Evolutionary conservation across 2,797 vertebrate genomes (phyloP).

Genomic region (Scleropages formosus): DNA sequence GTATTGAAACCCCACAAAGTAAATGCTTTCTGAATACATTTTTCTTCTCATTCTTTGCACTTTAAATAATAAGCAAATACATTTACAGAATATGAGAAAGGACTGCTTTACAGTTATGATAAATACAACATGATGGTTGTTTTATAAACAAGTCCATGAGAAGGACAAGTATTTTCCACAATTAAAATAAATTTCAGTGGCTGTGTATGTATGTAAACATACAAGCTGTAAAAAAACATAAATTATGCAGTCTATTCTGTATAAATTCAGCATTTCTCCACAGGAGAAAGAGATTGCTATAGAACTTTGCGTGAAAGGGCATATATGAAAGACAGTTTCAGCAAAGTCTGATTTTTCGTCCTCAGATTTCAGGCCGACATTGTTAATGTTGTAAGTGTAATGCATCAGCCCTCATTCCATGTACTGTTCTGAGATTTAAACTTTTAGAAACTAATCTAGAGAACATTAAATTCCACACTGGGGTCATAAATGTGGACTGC

Average conservation of each 20-base stretch:
- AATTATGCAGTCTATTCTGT: background rate
- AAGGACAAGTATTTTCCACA: slow-evolving; percentile 4
- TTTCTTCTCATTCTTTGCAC: slow-evolving; percentile 1
- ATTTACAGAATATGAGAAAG: slow-evolving; percentile 17
- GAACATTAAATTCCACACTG: background rate
- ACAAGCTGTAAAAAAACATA: background rate
- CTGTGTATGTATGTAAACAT: background rate
- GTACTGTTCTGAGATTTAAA: background rate
- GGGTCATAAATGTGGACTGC: background rate
- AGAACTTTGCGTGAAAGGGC: background rate
- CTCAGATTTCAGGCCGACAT: background rate
- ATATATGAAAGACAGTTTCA: background rate
- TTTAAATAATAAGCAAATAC: background rate
- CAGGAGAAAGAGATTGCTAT: background rate
- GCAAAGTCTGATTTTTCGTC: background rate
- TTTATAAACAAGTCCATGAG: background rate
- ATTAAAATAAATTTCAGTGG: background rate
- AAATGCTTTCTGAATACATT: background rate
- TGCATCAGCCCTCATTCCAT: too few species aligned
- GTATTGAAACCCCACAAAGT: background rate
- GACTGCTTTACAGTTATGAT: background rate
- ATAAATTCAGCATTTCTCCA: too few species aligned
- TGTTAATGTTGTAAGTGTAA: background rate
- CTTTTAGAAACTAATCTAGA: background rate
- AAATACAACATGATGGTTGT: background rate